Conservation (phyloP, 2,797 vertebrate species). For the Mormyrus hasselquistii region DNA sequence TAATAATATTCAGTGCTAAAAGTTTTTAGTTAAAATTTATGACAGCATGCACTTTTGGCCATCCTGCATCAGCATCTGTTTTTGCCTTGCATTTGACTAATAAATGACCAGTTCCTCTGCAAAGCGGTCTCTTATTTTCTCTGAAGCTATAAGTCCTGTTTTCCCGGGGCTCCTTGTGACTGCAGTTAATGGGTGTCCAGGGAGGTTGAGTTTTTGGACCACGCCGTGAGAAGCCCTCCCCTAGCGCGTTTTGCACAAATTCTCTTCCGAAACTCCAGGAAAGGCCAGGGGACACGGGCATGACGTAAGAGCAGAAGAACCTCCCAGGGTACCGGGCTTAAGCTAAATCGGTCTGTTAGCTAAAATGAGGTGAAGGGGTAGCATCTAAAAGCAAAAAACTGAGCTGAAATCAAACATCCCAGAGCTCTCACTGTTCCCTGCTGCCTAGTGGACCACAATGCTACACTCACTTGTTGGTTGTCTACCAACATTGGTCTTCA, state of each 20-base stretch:
- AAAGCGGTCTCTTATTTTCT: conserved; percentile 49
- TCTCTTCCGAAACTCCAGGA: not conserved
- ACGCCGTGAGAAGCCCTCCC: conserved; percentile 30
- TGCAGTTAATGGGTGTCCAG: conserved; percentile 60
- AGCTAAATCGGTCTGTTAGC: conserved; percentile 52
- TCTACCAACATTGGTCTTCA: not conserved
- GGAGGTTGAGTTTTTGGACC: conserved; percentile 20
- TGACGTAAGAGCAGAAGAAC: conserved; percentile 32
- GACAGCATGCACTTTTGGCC: not conserved
- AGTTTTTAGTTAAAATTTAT: not conserved
- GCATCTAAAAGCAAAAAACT: conserved; percentile 28
- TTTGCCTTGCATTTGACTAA: conserved; percentile 63
- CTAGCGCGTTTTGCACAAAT: conserved; percentile 44
- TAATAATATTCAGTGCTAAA: not conserved
- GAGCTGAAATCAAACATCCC: not conserved
- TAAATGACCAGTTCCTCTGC: conserved; percentile 71
- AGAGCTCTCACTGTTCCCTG: not conserved
- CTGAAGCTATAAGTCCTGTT: conserved; percentile 32
- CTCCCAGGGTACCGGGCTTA: conserved; percentile 47
- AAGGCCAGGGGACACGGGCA: conserved; percentile 41
- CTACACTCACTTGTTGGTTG: not conserved
- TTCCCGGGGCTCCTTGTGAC: conserved; percentile 61
- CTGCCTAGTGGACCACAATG: not conserved
- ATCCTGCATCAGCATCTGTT: conserved; percentile 44
- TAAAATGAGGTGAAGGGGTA: conserved; percentile 47